Evolutionary conservation across 2,113 vertebrate species (phyloP).

Genomic region (Cinclus cinclus): DNA sequence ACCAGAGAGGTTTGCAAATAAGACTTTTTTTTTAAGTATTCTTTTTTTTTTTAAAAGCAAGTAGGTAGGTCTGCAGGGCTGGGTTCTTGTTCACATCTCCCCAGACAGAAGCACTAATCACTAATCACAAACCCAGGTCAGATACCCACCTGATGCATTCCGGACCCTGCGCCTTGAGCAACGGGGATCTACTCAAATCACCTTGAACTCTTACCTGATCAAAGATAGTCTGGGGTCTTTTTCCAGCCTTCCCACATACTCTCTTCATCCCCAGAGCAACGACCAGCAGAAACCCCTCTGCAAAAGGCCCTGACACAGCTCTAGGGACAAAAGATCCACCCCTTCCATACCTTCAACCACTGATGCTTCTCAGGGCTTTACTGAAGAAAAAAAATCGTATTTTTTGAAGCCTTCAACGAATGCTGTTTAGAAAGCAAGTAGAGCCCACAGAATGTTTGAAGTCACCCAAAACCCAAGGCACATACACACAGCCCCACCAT

Average conservation of each 20-base stretch:
- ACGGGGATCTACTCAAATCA: neutral
- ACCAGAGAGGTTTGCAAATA: neutral
- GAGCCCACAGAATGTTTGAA: neutral
- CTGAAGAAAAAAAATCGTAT: rapidly evolving
- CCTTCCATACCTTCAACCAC: neutral
- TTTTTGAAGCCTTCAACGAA: neutral
- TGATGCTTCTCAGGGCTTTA: neutral
- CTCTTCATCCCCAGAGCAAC: neutral
- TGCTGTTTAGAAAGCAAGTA: rapidly evolving
- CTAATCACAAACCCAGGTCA: neutral
- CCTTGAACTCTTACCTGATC: neutral
- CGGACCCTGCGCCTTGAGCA: neutral
- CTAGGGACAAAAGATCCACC: neutral
- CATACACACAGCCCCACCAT: neutral
- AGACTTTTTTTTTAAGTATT: neutral
- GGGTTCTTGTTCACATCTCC: neutral
- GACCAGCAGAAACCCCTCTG: neutral
- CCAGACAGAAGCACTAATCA: neutral
- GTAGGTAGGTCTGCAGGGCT: neutral
- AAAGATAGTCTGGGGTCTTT: neutral
- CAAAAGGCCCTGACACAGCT: neutral
- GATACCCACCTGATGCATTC: neutral
- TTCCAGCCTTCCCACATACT: neutral
- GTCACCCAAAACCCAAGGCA: neutral
- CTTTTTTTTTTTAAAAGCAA: no score